Conservation (phyloP, 2,113 vertebrate genomes). For the Pardalotus punctatus region DNA sequence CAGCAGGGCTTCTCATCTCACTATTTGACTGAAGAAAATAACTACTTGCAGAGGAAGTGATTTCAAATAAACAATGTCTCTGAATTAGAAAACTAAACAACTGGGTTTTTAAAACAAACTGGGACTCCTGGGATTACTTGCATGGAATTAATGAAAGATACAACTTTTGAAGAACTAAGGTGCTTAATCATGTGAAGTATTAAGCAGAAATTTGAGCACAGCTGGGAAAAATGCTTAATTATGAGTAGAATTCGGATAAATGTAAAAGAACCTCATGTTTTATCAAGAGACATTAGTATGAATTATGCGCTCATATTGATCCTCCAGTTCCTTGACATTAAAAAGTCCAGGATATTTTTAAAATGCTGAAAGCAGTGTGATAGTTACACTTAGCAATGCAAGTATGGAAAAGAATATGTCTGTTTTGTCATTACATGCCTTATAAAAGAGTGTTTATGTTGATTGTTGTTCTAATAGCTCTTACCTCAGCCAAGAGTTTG, state of each 20-base stretch:
- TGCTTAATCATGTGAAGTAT: neutral
- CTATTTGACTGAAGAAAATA: slow-evolving; percentile 21
- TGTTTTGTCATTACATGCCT: neutral
- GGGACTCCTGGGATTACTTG: neutral
- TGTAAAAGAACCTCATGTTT: neutral
- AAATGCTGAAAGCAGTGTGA: neutral
- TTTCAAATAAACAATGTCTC: slow-evolving; percentile 31
- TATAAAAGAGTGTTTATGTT: neutral
- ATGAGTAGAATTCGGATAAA: neutral
- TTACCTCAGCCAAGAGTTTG: neutral
- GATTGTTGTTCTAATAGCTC: neutral
- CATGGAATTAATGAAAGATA: neutral
- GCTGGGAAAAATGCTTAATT: neutral
- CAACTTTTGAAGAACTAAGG: neutral
- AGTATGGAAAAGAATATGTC: neutral
- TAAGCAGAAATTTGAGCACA: neutral
- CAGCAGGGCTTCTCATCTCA: slow-evolving; percentile 46
- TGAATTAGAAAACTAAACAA: slow-evolving; percentile 23
- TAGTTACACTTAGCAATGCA: neutral
- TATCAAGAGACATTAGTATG: neutral
- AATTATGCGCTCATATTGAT: neutral
- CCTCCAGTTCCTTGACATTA: neutral
- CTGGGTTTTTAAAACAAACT: neutral
- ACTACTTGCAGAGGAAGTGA: slow-evolving; percentile 33
- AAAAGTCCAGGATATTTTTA: neutral